Evolutionary conservation across 2,797 vertebrate genomes (phyloP).

Genomic region (Cichlasoma orientale): DNA sequence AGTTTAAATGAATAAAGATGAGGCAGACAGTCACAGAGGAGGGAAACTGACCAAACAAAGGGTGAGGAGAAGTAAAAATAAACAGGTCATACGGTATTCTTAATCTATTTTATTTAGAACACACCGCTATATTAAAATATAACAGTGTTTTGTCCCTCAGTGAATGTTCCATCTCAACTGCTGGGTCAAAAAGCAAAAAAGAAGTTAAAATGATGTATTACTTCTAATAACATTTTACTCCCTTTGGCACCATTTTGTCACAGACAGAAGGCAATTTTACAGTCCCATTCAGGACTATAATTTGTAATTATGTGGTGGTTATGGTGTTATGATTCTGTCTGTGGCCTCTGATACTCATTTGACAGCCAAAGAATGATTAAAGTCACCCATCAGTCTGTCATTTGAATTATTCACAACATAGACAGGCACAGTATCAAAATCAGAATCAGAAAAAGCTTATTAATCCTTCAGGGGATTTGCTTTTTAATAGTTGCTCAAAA

Average conservation of each 20-base stretch:
- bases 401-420: conserved; percentile 58
- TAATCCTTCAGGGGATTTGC: neutral
- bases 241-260: conserved; percentile 50
- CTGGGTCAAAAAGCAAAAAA: neutral
- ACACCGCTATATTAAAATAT: neutral
- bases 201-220: conserved; percentile 25
- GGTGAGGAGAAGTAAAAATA: neutral
- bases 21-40: neutral
- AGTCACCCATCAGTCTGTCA: conserved; percentile 54
- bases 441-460: neutral
- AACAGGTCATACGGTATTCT: neutral
- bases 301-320: conserved; percentile 67
- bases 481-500: neutral
- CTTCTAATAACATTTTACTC: conserved; percentile 38
- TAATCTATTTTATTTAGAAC: neutral
- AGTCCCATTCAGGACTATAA: conserved; percentile 48
- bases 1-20: neutral
- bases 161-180: neutral
- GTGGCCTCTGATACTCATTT: conserved; percentile 47
- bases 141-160: neutral
- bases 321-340: conserved; percentile 60
- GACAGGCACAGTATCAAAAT: conserved; percentile 15
- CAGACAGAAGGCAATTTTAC: conserved; percentile 57
- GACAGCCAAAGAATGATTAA: conserved; percentile 58
- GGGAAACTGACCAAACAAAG: neutral